Base-by-base conservation (phyloP, 2,888 invertebrate genomes). In the Girardia tigrina region DNA sequence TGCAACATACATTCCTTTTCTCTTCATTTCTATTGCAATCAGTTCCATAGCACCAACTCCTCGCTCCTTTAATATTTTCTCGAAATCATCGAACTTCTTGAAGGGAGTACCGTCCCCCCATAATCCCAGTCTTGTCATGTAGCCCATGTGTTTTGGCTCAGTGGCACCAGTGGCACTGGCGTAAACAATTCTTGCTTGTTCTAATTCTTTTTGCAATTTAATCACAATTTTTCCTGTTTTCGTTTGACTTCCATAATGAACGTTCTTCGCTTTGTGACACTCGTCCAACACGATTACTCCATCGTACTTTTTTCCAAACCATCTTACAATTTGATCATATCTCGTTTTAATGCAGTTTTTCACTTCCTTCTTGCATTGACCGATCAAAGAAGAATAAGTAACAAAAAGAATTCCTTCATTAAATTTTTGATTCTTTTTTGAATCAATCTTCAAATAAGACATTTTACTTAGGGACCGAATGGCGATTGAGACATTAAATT, bases 41-140 rank as follows among this genome's bases (percentile, higher is more conserved):
- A 98, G 91, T 86, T 98, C 98, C 97, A 98, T 98, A 71, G 95
- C 97, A 76, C 97, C 97, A 14, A 98, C 95, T 42, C 97, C 97
- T 76, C 94, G 88, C 84, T 93, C 92, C 83, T 98, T 97, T 0
- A 99, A 94, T 0, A 95, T 94, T 75, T 90, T 89, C 78, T 97
- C 94, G 80, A 98, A 98, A 84, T 97, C 94, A 82, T 88, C 90
- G 82, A 98, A 98, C 77, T 91, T 91, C 2, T 88, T 88, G 85
- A 99, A 99, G 0, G 97, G 91, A 0, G 95, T 94, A 0, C 95
- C 97, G 79, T 89, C 89, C 0, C 98, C 98, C 98, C 98, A 99
- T 79, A 99, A 89, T 8, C 98, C 98, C 28, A 99, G 87, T 0
- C 98, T 88, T 16, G 94, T 94, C 98, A 99, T 99, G 82, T 99